Conservation (phyloP, 2,888 invertebrate genomes). For the Ramazzottius varieornatus region DNA sequence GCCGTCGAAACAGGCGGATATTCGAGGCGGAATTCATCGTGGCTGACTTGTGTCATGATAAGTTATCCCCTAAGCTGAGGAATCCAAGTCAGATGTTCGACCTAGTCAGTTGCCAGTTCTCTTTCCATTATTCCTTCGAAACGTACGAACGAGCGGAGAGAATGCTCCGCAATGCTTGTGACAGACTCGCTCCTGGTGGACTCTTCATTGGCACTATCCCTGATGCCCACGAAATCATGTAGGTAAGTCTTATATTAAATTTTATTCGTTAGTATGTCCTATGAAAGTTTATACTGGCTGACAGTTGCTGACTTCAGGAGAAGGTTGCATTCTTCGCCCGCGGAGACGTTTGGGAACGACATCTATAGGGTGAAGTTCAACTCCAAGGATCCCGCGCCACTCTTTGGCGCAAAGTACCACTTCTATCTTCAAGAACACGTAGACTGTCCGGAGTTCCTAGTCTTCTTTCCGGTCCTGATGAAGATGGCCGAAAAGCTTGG, state of each 20-base stretch:
- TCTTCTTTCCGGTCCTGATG: constrained; percentile 59
- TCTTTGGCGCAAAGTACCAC: constrained; percentile 85
- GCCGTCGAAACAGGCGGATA: constrained; percentile 17
- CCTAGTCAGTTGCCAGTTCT: constrained; percentile 86
- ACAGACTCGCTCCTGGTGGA: constrained; percentile 62
- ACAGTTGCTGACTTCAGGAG: no score
- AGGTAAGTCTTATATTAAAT: constrained; percentile 18
- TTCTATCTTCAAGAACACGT: constrained; percentile 86
- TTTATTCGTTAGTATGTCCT: constrained; percentile 1
- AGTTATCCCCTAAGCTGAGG: constrained; percentile 32
- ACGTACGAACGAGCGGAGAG: constrained; percentile 57
- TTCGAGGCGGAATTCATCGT: constrained; percentile 68
- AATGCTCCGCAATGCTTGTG: constrained; percentile 73
- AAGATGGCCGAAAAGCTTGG: constrained; percentile 30
- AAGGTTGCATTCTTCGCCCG: constrained; percentile 10
- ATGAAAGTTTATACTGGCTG: constrained; percentile 9
- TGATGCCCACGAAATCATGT: constrained; percentile 69
- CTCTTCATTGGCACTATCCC: constrained; percentile 90
- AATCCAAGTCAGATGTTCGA: constrained; percentile 55
- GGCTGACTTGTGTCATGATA: constrained; percentile 60
- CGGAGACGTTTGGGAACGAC: constrained; percentile 24
- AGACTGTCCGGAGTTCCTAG: constrained; percentile 91
- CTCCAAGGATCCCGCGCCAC: constrained; percentile 28
- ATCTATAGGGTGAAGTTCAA: constrained; percentile 27
- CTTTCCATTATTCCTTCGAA: constrained; percentile 81